Base-by-base conservation (phyloP, 2,888 invertebrate species). In the Ectemnius lituratus region DNA sequence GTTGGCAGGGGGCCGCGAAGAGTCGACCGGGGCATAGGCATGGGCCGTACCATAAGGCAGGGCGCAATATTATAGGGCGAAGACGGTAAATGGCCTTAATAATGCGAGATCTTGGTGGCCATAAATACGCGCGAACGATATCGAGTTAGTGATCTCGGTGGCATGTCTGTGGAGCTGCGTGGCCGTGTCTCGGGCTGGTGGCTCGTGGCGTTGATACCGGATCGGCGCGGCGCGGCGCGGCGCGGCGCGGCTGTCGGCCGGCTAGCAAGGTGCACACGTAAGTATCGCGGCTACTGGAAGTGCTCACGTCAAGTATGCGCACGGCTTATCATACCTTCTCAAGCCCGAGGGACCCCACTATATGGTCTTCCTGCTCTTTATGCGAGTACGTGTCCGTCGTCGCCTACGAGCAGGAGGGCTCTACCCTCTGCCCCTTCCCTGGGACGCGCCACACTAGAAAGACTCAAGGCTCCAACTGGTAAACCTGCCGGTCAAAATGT, bases 71-170 rank as follows among this genome's bases (percentile, higher is more conserved):
- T 89, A 89, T 84, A 84, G 85, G 84, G 85, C 85, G 85, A 88
- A 90, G 88, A 88, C 87, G 85, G 86, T 87, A 88, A 90, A 90
- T 88, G 88, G 87, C 90, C 85, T 88, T 90, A 90, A 90, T 90
- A 90, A 90, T 88, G 89, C 86, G 87, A 90, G 89, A 90, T 90
- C 90, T 90, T 83, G 85, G 77, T 80, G 83, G 86, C 83, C 88
- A 90, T 90, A 90, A 90, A 90, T 90, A 90, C 85, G 88, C 88
- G 86, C 84, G 82, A 79, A 81, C 85, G 85, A 87, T 90, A 90
- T 90, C 90, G 77, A 66, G 71, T 71, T 67, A 64, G 73, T 80
- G 84, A 90, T 90, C 90, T 89, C 81, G 85, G 87, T 89, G 87
- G 88, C 88, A 88, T 88, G 88, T 87, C 88, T 81, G 85, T 37